Evolutionary conservation across 1,140 invertebrate species (phyloP), one percentile per base, ranked within the genome.

Genomic region (Drosophila prosaltans): DNA sequence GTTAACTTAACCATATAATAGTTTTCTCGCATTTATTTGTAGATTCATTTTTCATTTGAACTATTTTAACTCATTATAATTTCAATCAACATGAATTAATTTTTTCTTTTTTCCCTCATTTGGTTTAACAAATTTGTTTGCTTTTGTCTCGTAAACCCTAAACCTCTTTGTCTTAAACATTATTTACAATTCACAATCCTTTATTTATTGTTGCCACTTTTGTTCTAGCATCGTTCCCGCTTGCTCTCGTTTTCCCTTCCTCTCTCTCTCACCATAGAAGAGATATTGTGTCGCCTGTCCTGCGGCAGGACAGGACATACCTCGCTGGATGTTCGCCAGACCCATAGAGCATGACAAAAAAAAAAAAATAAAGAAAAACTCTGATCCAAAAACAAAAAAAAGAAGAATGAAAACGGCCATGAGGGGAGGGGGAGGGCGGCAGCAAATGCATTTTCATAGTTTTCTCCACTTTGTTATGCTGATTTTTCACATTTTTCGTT

Each of bases 401-500:
- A 26, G 54, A 55, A 75, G 72, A 81, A 73, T 39, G 63, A 69
- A 72, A 69, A 68, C 73, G 65, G 69, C 45, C 73, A 63, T 65
- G 70, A 65, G 68, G 16, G 16, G 16, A 16, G 16, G 16, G 16
- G 16, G 16, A 16, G 16, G 16, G 16, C 16, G 16, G 4, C 54
- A 72, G 57, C 67, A 72, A 83, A 71, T 84, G 74, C 74, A 85
- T 81, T 80, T 85, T 60, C 74, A 78, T 74, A 84, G 69, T 80
- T 83, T 84, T 84, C 57, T 67, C 59, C 70, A 78, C 74, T 84
- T 84, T 85, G 81, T 80, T 84, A 84, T 84, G 81, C 81, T 84
- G 81, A 85, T 80, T 84, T 84, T 84, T 75, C 75, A 80, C 74
- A 80, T 64, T 84, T 81, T 74, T 70, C 59, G 58, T 62, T 58